Evolutionary conservation across 2,113 vertebrate species (phyloP).

Genomic region (Pandion haliaetus): DNA sequence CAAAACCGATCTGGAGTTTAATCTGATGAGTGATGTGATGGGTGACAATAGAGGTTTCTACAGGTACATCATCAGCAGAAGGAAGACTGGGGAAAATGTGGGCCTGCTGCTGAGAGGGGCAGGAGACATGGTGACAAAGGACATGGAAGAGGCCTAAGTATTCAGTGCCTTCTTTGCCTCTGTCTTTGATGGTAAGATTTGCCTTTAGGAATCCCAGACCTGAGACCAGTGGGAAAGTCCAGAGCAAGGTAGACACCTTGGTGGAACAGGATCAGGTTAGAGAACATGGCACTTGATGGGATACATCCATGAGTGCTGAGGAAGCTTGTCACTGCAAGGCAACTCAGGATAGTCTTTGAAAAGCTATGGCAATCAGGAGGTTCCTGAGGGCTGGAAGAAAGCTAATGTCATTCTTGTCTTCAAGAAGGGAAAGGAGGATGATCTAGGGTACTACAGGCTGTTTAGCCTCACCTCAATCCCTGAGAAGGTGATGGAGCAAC

Average conservation of each 20-base stretch:
- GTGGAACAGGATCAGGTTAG: neutral
- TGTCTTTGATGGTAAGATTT: neutral
- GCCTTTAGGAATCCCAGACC: neutral
- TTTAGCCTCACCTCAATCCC: neutral
- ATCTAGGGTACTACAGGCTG: neutral
- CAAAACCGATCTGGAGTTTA: neutral
- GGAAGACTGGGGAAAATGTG: neutral
- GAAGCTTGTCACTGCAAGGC: neutral
- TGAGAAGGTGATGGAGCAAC: neutral
- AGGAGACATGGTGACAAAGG: neutral
- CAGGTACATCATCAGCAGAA: neutral
- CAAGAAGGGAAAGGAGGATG: neutral
- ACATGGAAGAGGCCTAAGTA: neutral
- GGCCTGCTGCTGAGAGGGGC: neutral
- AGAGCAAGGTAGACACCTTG: neutral
- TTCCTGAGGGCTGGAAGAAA: neutral
- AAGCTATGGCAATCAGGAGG: neutral
- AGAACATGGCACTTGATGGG: neutral
- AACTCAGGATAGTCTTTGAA: neutral
- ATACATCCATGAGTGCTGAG: neutral
- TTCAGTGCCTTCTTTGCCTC: neutral
- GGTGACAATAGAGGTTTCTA: neutral
- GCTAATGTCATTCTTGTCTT: neutral
- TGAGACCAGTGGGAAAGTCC: neutral
- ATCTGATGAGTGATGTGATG: neutral